Evolutionary conservation across 1,140 invertebrate species (phyloP), one percentile per base, ranked within the genome.

Genomic region (Monomorium pharaonis): DNA sequence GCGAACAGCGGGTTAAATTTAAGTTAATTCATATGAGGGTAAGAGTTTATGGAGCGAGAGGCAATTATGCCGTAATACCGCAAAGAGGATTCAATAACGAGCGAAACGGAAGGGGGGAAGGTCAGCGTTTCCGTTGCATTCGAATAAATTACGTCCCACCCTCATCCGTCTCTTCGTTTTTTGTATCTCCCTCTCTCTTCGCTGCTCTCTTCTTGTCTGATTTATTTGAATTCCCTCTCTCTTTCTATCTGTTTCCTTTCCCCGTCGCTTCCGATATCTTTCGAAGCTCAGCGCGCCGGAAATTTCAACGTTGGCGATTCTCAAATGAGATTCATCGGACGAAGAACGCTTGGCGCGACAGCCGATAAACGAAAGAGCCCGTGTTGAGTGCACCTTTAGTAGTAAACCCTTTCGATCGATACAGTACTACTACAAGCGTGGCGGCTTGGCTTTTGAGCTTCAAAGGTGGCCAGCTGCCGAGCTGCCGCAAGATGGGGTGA

Each of bases 301-400:
- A 84, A 84, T 75, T 84, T 75, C 54, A 60, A 54, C 30, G 44
- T 84, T 75, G 54, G 51, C 69, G 80, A 84, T 42, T 30, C 51
- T 60, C 75, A 70, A 88, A 88, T 67, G 75, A 51, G 83, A 88
- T 88, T 84, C 83, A 47, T n/a, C 62, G 33, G n/a, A 27, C 44
- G 37, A 76, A 69, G 49, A 54, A 86, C 58, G 62, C 51, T n/a
- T 24, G 37, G 84, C 74, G 54, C 74, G 83, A 89, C 85, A 89
- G 60, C 37, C 75, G 77, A 88, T 89, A 88, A 88, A 81, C 70
- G 60, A 84, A 86, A 84, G 85, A 86, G 85, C 67, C 62, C 77
- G 78, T 49, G n/a, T n/a, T n/a, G 74, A 84, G 85, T 76, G 85
- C 88, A 75, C 77, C 88, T 84, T 89, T 84, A 89, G 72, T 72